These are phyloP conservation scores for Leptodactylus fallax DNA, from an alignment of 2,797 vertebrate genomes.

Conservation along the genomic window DNA sequence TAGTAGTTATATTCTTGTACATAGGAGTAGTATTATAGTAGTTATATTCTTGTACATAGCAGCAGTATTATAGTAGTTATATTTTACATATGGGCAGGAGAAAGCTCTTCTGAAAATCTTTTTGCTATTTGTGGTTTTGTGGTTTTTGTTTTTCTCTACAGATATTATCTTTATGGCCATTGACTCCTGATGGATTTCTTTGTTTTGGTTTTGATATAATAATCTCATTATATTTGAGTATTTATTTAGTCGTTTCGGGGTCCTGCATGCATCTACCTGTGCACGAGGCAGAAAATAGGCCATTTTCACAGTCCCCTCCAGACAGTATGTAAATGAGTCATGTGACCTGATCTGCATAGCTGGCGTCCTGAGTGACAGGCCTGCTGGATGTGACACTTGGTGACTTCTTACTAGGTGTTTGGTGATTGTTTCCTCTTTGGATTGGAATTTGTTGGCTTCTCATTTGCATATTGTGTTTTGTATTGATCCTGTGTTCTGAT, in stretches of 20 bases:
- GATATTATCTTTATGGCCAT: too few relatives aligned
- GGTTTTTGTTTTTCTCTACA: too few relatives aligned
- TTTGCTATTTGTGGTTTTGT: too few relatives aligned
- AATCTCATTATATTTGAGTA: neutral
- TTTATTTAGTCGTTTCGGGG: neutral
- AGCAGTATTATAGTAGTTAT: neutral
- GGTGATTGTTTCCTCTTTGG: too few relatives aligned
- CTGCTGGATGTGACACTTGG: too few relatives aligned
- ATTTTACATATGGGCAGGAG: too few relatives aligned
- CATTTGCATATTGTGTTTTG: neutral
- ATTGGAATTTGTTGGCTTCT: neutral
- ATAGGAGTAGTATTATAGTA: too few relatives aligned
- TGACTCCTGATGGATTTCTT: too few relatives aligned
- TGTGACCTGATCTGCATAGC: neutral
- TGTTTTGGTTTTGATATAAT: too few relatives aligned
- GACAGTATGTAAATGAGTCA: slow-evolving; percentile 6
- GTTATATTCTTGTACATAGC: neutral
- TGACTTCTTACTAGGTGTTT: neutral
- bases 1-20: too few relatives aligned
- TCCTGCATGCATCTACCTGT: neutral
- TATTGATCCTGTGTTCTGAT: neutral
- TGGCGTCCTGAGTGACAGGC: neutral
- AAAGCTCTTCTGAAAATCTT: too few relatives aligned
- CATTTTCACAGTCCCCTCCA: neutral
- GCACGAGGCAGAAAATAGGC: too few relatives aligned